phyloP scores from a whole-genome alignment of 2,113 vertebrate genomes.

The Dolichotis patagonum region DNA sequence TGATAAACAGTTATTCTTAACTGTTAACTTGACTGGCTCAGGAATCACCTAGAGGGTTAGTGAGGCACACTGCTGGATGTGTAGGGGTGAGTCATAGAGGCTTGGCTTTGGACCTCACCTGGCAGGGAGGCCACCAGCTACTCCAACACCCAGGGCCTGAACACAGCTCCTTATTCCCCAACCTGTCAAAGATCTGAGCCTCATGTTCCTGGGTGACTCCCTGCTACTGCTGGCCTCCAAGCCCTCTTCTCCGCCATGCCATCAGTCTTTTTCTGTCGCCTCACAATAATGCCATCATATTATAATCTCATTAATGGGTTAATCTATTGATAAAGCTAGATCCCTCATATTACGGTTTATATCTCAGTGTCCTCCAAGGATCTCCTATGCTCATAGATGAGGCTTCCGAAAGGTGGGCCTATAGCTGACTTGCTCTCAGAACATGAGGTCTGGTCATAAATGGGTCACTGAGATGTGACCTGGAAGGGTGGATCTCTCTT shows the following conservation, averaged over 20 bases:
- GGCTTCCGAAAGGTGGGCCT: not conserved
- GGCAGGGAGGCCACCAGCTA: constrained; percentile 83
- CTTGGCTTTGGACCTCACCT: too few species aligned
- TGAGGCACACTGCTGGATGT: too few species aligned
- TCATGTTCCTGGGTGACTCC: constrained; percentile 95
- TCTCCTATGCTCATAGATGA: not conserved
- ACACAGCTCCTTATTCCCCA: constrained; percentile 85
- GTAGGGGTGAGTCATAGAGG: too few species aligned
- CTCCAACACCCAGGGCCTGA: constrained; percentile 90
- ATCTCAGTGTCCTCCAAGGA: not conserved
- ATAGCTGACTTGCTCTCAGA: not conserved
- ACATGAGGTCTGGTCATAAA: not conserved
- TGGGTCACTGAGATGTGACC: not conserved
- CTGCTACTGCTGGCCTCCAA: constrained; percentile 94
- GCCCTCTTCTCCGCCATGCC: constrained; percentile 95
- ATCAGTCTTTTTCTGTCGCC: constrained; percentile 87
- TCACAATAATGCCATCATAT: not conserved
- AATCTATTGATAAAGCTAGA: not conserved
- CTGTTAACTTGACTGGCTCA: too few species aligned
- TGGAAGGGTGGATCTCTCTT: too few species aligned
- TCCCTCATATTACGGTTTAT: not conserved
- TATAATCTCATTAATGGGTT: not conserved
- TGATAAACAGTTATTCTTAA: too few species aligned
- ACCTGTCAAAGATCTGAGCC: constrained; percentile 91
- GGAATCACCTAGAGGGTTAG: too few species aligned